Percentiles rank a stretch among this genome's conserved stretches.
These are phyloP conservation scores for Cyprinodon tularosa DNA, from an alignment of 2,113 vertebrate genomes.

Conservation along the genomic window DNA sequence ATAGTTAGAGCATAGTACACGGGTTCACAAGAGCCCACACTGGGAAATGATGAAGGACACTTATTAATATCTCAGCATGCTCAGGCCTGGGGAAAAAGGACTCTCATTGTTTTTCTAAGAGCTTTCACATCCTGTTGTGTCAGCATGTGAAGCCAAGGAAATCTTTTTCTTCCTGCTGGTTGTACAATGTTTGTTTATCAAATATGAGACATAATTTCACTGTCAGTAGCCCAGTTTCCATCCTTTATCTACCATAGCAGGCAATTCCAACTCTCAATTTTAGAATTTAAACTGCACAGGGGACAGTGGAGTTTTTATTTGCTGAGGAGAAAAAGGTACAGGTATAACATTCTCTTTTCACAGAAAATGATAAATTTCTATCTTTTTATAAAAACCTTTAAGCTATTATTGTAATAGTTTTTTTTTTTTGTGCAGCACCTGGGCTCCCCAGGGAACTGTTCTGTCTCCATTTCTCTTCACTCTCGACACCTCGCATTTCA, in stretches of 20 bases:
- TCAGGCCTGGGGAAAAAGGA: slow-evolving; percentile 36
- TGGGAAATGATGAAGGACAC: slow-evolving; percentile 65
- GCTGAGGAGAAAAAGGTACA: neutral
- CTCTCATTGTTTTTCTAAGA: slow-evolving; percentile 65
- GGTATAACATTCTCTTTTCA: neutral
- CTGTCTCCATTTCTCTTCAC: too few relatives aligned
- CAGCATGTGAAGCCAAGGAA: slow-evolving; percentile 11
- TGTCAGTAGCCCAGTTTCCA: neutral
- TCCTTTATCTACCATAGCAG: neutral
- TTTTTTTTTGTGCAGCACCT: too few relatives aligned
- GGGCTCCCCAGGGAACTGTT: too few relatives aligned
- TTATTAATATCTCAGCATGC: slow-evolving; percentile 73
- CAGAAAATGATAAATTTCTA: neutral
- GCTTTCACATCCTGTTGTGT: slow-evolving; percentile 45
- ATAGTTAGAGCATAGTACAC: slow-evolving; percentile 57
- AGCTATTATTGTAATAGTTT: neutral
- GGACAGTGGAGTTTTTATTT: neutral
- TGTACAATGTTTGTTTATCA: slow-evolving; percentile 42
- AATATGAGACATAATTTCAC: slow-evolving; percentile 23
- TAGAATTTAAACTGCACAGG: slow-evolving; percentile 1
- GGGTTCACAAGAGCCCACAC: slow-evolving; percentile 71
- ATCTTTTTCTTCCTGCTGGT: slow-evolving; percentile 54
- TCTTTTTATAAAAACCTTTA: neutral
- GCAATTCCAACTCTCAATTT: neutral
- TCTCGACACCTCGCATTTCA: too few relatives aligned